phyloP scores from a whole-genome alignment of 2,888 invertebrate species.

The Netelia fuscicornis region DNA sequence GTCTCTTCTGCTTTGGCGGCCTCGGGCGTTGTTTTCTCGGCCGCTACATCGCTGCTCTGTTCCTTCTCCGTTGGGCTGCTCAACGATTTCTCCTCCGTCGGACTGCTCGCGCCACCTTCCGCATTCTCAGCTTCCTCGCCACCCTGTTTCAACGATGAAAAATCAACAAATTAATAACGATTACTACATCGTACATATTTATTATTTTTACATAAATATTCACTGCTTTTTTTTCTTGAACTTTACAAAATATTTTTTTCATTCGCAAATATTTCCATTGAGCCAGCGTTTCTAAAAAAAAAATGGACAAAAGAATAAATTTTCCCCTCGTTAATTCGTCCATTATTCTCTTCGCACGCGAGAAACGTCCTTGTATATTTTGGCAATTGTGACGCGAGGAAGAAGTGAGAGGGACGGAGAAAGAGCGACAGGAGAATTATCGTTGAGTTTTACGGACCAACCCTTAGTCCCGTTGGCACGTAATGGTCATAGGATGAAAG shows the following conservation, averaged over 20 bases:
- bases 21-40: slow-evolving; percentile 59
- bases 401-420: slow-evolving; percentile 2
- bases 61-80: slow-evolving; percentile 80
- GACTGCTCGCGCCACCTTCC: slow-evolving; percentile 71
- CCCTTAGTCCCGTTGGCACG: slow-evolving; percentile 36
- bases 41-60: slow-evolving; percentile 57
- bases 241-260: slow-evolving; percentile 10
- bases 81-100: slow-evolving; percentile 78
- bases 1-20: slow-evolving; percentile 71
- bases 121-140: slow-evolving; percentile 80
- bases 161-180: background rate
- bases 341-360: slow-evolving; percentile 32
- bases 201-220: background rate
- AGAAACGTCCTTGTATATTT: slow-evolving; percentile 11
- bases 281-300: slow-evolving; percentile 9
- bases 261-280: background rate
- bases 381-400: background rate
- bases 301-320: slow-evolving; percentile 14
- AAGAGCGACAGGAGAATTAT: slow-evolving; percentile 14
- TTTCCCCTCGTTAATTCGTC: slow-evolving; percentile 42
- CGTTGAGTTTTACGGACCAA: slow-evolving; percentile 55
- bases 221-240: background rate
- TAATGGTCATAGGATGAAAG: background rate
- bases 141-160: slow-evolving; percentile 73
- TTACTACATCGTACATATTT: background rate